Base-by-base conservation (phyloP, 2,797 vertebrate genomes). In the Chloroceryle inda region DNA sequence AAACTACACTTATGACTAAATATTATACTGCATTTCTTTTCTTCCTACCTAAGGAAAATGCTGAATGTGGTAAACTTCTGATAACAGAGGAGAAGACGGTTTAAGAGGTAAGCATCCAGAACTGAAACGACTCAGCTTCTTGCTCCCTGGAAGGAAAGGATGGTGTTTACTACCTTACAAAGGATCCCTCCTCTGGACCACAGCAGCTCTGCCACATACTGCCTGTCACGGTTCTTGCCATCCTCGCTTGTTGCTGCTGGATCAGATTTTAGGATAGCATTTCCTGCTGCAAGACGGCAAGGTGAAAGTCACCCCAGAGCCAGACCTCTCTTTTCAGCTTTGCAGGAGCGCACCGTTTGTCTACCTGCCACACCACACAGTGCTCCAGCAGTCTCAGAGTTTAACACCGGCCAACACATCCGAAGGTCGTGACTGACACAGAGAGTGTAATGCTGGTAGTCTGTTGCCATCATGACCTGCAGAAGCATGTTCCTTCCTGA, bases 1-100 rank as follows among this genome's bases (percentile, higher is more conserved):
- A 96, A 95, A 95, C 82, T 87, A 61, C 31, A 45, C 67, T 94
- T 93, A 80, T 37, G 62, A 84, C 94, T 96, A 92, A 96, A 94
- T 79, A 93, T 97, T 94, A 92, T 90, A 79, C 63, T 82, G 13
- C 17, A 22, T 52, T 85, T 91, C 35, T 47, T 76, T 81, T 84
- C 55, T 69, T 85, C 74, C 45, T 84, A 56, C 66, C 69, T 59
- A 50, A 87, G 75, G 52, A 72, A 93, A 90, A 85, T 74, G 27
- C 56, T 94, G 80, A 89, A 79, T 84, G 42, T 53, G 11, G 16
- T 63, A 88, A 94, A 92, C 33, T 73, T 72, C 66, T 83, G 71
- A 82, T 85, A 89, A 40, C 42, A 79, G 11, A 67, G 40, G 49
- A 94, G 24, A 88, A 78, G 69, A 75, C 35, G 20, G 24, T 17